Conservation (phyloP, 2,797 vertebrate species). For the Catamblyrhynchus diadema region DNA sequence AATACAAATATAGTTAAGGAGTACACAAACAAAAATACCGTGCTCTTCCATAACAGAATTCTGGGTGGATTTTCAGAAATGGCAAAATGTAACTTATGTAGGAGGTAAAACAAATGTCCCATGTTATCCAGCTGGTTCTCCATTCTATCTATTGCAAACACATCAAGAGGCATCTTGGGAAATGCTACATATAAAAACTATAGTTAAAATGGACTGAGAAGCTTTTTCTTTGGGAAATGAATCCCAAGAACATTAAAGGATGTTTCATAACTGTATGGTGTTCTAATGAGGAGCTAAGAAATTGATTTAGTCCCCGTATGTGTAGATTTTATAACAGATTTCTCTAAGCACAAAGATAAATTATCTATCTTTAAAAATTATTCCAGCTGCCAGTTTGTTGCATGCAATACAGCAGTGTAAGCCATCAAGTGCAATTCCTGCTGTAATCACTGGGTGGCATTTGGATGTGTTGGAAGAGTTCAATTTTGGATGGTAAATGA, state of each 20-base stretch:
- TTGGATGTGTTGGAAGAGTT: background rate
- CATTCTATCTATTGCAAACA: background rate
- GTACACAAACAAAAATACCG: background rate
- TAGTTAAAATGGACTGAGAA: background rate
- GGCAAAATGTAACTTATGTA: background rate
- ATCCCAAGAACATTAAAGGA: background rate
- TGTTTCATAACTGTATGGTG: background rate
- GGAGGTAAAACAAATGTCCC: background rate
- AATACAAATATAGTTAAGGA: background rate
- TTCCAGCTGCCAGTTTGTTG: background rate
- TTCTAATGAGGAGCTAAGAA: background rate
- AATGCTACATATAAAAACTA: background rate
- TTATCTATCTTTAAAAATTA: background rate
- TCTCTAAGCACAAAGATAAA: background rate
- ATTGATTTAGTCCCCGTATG: background rate
- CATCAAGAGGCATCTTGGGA: background rate
- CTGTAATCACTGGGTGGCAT: conserved; percentile 12
- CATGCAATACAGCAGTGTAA: accelerated
- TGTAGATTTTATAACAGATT: background rate
- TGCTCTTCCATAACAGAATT: background rate
- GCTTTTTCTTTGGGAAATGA: background rate
- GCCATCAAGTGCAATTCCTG: background rate
- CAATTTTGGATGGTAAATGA: accelerated
- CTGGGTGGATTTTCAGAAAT: background rate
- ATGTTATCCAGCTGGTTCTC: background rate